Evolutionary conservation across 2,888 invertebrate genomes (phyloP).

Genomic region (Fragum whitleyi): DNA sequence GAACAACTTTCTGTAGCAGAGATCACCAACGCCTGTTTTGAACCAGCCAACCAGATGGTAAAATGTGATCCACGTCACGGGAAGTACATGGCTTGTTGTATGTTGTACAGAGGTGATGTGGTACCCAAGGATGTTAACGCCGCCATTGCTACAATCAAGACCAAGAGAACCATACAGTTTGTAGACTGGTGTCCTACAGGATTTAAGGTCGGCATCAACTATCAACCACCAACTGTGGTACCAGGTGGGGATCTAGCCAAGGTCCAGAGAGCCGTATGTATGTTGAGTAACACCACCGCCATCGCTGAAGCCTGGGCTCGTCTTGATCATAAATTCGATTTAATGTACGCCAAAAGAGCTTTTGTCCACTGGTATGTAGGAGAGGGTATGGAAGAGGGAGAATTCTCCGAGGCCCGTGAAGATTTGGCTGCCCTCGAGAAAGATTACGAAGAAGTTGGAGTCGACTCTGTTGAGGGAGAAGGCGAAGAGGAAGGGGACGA

Average conservation of each 20-base stretch:
- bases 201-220: constrained; percentile 91
- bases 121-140: constrained; percentile 82
- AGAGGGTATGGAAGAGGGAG: constrained; percentile 77
- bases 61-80: constrained; percentile 87
- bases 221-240: constrained; percentile 90
- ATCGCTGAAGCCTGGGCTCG: constrained; percentile 95
- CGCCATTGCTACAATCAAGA: constrained; percentile 91
- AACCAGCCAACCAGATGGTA: constrained; percentile 95
- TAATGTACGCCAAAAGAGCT: constrained; percentile 74
- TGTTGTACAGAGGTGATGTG: constrained; percentile 94
- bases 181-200: constrained; percentile 82
- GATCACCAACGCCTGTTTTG: constrained; percentile 90
- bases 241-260: constrained; percentile 84
- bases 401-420: constrained; percentile 78
- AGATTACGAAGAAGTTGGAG: constrained; percentile 73
- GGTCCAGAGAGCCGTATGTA: constrained; percentile 90
- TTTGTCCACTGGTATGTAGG: constrained; percentile 74
- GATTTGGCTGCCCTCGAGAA: constrained; percentile 79
- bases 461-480: constrained; percentile 43
- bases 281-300: constrained; percentile 96
- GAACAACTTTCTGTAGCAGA: constrained; percentile 88
- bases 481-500: constrained; percentile 44
- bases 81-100: constrained; percentile 95
- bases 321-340: constrained; percentile 85
- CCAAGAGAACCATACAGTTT: constrained; percentile 91